These are phyloP conservation scores for Bilobella aurantiaca DNA, from an alignment of 1,140 invertebrate species.

Conservation along the genomic window DNA sequence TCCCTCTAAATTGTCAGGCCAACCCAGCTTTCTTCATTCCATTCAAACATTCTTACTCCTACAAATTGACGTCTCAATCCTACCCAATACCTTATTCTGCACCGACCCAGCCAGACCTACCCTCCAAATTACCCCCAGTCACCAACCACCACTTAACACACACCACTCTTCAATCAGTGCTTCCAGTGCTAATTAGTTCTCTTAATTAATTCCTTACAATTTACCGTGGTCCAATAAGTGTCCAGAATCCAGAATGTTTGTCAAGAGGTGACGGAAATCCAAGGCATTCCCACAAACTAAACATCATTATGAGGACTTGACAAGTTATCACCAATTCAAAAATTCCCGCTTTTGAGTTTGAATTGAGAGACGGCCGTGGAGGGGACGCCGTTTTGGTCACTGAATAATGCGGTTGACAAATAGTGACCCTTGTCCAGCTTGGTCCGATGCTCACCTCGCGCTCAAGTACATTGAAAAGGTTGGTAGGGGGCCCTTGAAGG, in stretches of 20 bases:
- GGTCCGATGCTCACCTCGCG: constrained; percentile 32
- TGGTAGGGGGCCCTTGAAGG: background rate
- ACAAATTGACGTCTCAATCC: constrained; percentile 22
- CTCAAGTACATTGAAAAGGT: constrained; percentile 34
- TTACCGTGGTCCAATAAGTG: background rate
- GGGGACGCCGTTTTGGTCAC: too few species aligned
- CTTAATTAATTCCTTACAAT: too few species aligned
- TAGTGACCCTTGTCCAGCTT: constrained; percentile 29
- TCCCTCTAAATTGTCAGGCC: constrained; percentile 2
- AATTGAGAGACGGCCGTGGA: too few species aligned
- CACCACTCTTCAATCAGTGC: too few species aligned
- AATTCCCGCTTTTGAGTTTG: too few species aligned
- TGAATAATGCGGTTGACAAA: constrained; percentile 1
- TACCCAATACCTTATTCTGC: background rate
- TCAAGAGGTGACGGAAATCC: background rate
- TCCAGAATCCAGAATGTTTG: background rate
- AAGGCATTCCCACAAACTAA: too few species aligned
- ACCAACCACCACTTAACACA: too few species aligned
- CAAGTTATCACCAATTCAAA: too few species aligned
- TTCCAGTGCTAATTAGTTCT: too few species aligned
- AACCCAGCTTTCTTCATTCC: constrained; percentile 27
- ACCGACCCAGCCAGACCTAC: too few species aligned
- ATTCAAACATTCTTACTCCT: constrained; percentile 22
- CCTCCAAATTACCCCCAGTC: too few species aligned
- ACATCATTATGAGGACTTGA: too few species aligned